phyloP scores from a whole-genome alignment of 2,888 invertebrate genomes.

The Pocota personata region DNA sequence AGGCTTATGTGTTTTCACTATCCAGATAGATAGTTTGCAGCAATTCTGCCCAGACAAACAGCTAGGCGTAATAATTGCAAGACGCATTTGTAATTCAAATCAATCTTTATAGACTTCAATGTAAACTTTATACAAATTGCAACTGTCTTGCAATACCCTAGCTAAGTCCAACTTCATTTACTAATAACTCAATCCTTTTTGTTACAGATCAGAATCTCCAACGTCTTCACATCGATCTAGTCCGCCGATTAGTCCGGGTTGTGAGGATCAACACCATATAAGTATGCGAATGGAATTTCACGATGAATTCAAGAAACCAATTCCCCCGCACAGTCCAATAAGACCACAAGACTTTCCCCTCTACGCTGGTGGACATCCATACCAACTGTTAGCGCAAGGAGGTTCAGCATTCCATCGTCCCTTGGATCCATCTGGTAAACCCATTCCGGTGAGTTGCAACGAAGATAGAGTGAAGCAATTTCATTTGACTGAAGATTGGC shows the following conservation, averaged over 20 bases:
- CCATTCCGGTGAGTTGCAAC: conserved; percentile 80
- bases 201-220: conserved; percentile 82
- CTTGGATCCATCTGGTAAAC: conserved; percentile 83
- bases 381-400: conserved; percentile 83
- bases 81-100: no score
- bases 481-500: conserved; percentile 63
- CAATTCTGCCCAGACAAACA: no score
- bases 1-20: no score
- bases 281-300: conserved; percentile 84
- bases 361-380: conserved; percentile 83
- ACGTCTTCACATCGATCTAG: conserved; percentile 88
- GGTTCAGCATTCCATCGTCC: conserved; percentile 85
- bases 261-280: conserved; percentile 86
- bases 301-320: conserved; percentile 82
- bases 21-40: no score
- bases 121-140: no score
- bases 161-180: no score
- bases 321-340: conserved; percentile 82
- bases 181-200: neutral
- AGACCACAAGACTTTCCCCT: conserved; percentile 82
- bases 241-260: conserved; percentile 93
- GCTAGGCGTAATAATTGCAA: no score
- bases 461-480: conserved; percentile 70
- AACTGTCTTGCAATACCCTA: no score
- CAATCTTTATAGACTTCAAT: no score